Percentiles rank a stretch among this genome's conserved stretches.
Conservation (phyloP, 2,797 vertebrate species). For the Spatula clypeata region DNA sequence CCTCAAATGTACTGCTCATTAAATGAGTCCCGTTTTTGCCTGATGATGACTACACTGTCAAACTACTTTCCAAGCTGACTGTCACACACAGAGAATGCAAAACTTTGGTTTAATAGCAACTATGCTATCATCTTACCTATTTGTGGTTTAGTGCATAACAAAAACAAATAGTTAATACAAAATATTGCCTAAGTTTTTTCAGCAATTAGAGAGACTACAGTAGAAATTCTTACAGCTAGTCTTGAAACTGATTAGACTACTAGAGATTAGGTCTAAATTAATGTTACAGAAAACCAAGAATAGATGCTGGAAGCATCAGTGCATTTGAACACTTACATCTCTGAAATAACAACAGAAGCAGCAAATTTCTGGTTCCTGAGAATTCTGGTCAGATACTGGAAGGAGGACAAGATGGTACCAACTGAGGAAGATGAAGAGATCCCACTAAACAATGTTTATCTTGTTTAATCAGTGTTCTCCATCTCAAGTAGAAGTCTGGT, state of each 20-base stretch:
- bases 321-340: neutral
- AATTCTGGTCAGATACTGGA: neutral
- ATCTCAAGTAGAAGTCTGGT: neutral
- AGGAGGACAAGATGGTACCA: neutral
- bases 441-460: neutral
- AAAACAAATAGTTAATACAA: neutral
- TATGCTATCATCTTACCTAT: neutral
- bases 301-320: neutral
- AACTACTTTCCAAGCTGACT: neutral
- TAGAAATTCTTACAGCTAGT: neutral
- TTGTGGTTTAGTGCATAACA: accelerated
- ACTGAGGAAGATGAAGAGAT: neutral
- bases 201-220: neutral
- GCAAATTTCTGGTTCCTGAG: neutral
- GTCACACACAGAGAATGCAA: neutral
- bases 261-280: neutral
- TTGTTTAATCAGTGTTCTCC: neutral
- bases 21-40: neutral
- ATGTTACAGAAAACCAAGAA: neutral
- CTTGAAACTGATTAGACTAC: neutral
- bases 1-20: neutral
- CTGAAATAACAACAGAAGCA: neutral
- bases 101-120: neutral
- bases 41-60: neutral
- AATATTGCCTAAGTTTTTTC: neutral